Conservation (phyloP, 2,888 invertebrate species). For the Muscina levida region DNA sequence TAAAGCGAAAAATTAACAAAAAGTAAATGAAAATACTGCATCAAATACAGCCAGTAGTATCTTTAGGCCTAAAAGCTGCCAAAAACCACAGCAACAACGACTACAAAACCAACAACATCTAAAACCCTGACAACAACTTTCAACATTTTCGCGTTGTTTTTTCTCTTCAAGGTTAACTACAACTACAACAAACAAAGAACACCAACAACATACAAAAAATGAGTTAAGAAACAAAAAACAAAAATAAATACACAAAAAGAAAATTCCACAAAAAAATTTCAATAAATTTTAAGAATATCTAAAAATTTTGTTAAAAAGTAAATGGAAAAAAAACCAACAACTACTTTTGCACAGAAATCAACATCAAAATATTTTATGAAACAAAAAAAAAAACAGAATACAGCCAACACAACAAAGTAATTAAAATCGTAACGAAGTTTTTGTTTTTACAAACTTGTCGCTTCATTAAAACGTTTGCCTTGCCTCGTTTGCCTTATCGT, state of each 20-base stretch:
- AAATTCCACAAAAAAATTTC: background rate
- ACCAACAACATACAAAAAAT: constrained; percentile 41
- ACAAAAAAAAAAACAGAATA: no score
- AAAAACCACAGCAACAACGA: no score
- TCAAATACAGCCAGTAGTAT: no score
- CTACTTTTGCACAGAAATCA: no score
- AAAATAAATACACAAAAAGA: constrained; percentile 14
- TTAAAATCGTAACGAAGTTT: no score
- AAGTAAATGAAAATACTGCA: constrained; percentile 16
- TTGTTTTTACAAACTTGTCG: no score
- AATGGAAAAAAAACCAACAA: constrained; percentile 6
- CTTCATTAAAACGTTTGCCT: no score
- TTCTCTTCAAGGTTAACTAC: constrained; percentile 63
- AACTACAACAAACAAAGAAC: constrained; percentile 62
- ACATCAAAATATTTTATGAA: no score
- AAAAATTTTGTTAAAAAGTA: constrained; percentile 18
- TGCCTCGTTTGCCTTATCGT: no score
- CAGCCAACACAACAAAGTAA: no score
- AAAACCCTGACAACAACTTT: constrained; percentile 51
- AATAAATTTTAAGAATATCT: background rate
- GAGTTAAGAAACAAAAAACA: constrained; percentile 46
- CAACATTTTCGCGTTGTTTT: constrained; percentile 15
- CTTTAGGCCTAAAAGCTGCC: no score
- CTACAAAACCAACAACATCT: constrained; percentile 38
- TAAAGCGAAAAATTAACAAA: constrained; percentile 2